Percentiles rank a stretch among this genome's conserved stretches.
Conservation (phyloP, 2,888 invertebrate species). For the Lasioglossum morio region DNA sequence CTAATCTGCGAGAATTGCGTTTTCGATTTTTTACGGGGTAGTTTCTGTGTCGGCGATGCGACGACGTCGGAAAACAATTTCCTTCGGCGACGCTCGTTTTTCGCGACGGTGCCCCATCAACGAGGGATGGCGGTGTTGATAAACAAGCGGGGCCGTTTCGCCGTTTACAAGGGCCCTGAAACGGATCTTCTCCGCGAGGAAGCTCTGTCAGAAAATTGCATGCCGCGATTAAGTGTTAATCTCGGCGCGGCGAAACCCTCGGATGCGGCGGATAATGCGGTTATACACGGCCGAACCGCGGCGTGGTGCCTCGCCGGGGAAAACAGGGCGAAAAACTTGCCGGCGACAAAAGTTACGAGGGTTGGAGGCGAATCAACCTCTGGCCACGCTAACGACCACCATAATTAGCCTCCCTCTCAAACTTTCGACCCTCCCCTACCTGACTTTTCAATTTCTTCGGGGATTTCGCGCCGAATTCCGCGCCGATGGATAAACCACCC, state of each 20-base stretch:
- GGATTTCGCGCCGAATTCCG: slow-evolving; percentile 29
- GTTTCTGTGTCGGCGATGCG: background rate
- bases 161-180: slow-evolving; percentile 26
- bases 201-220: slow-evolving; percentile 58
- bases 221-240: slow-evolving; percentile 62
- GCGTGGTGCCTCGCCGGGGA: background rate
- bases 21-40: background rate
- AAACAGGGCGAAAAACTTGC: slow-evolving; percentile 33
- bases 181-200: slow-evolving; percentile 15
- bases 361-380: slow-evolving; percentile 39
- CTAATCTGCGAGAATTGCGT: background rate
- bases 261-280: slow-evolving; percentile 48
- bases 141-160: slow-evolving; percentile 47
- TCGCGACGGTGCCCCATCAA: background rate
- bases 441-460: slow-evolving; percentile 66
- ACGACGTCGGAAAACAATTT: slow-evolving; percentile 11
- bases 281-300: slow-evolving; percentile 19
- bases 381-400: slow-evolving; percentile 62
- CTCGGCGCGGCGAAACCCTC: slow-evolving; percentile 39
- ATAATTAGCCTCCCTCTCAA: slow-evolving; percentile 65
- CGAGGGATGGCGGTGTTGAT: background rate
- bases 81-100: slow-evolving; percentile 1
- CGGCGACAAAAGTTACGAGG: slow-evolving; percentile 39
- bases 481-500: slow-evolving; percentile 5
- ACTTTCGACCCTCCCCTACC: slow-evolving; percentile 30